Base-by-base conservation (phyloP, 2,888 invertebrate species). In the Scaptodrosophila latifasciaeformis region DNA sequence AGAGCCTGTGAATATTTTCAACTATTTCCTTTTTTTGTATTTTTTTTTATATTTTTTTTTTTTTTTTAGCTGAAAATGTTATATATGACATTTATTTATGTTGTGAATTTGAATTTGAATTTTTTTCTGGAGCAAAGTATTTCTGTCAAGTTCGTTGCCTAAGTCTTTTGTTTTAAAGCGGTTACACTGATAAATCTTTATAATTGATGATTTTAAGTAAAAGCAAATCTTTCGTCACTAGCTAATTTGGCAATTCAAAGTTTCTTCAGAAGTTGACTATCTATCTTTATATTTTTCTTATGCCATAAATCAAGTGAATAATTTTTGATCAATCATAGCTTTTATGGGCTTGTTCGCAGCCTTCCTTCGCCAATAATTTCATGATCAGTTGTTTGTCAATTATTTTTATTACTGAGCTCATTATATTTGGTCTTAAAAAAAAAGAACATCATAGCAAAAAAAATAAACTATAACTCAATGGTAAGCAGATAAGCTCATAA, bases 141-240 rank as follows among this genome's bases (percentile, higher is more conserved):
- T 15, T 24, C 24, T 24, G 3, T 24, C 49, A 39, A 62, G 74
- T 77, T 77, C 54, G 58, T 63, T 56, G 57, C 48, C 46, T 49
- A 54, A 75, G 60, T n/a, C n/a, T n/a, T n/a, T n/a, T 71, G 69
- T 52, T 69, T 71, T 54, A 62, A 49, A 59, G 50, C 5, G 24
- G 7, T 2, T 0, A 2, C 2, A 13, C 13, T 12, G 13, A 13
- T 6, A 13, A 2, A 13, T n/a, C 15, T 5, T 34, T 13, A 12
- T 1, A 12, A 13, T 13, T 34, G 5, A 31, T 2, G 5, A 13
- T 34, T 13, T 12, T 1, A 34, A 34, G 6, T 34, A 6, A 34
- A 31, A 31, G 10, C 13, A 34, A 13, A 15, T 34, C 15, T 34
- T n/a, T n/a, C n/a, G n/a, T n/a, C n/a, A n/a, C n/a, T n/a, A n/a